These are phyloP conservation scores for Prorops nasuta DNA, from an alignment of 1,140 invertebrate species.

Conservation along the genomic window DNA sequence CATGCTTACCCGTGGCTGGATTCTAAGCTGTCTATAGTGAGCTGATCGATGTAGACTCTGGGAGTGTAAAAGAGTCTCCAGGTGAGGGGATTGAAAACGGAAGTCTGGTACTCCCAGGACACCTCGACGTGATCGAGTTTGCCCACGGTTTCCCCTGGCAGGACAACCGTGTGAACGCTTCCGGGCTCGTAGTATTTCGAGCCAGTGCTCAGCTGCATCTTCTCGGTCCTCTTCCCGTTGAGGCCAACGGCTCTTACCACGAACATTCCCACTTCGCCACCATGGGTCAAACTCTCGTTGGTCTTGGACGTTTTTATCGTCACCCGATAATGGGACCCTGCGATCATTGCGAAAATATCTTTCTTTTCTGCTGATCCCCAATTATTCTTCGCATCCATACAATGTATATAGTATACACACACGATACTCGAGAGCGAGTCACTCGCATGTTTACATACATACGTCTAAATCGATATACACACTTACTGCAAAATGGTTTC, in stretches of 20 bases:
- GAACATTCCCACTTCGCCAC: slow-evolving; percentile 75
- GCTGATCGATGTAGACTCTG: slow-evolving; percentile 67
- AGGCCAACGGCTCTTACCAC: slow-evolving; percentile 66
- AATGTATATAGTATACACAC: not conserved
- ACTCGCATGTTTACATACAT: slow-evolving; percentile 5
- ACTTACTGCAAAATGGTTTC: slow-evolving; percentile 77
- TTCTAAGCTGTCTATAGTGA: slow-evolving; percentile 72
- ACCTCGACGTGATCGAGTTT: slow-evolving; percentile 65
- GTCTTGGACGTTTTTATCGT: slow-evolving; percentile 72
- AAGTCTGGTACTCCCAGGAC: slow-evolving; percentile 75
- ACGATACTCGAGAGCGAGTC: too few species aligned
- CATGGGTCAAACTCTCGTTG: slow-evolving; percentile 68
- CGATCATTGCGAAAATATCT: too few species aligned
- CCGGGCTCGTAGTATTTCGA: slow-evolving; percentile 70
- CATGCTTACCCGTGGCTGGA: slow-evolving; percentile 60
- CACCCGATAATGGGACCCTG: slow-evolving; percentile 66
- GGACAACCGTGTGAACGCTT: slow-evolving; percentile 65
- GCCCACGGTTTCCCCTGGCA: slow-evolving; percentile 67
- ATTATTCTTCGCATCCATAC: not conserved
- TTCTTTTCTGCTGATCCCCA: not conserved
- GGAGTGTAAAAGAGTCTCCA: slow-evolving; percentile 75
- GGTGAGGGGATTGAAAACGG: slow-evolving; percentile 76
- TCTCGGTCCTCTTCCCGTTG: slow-evolving; percentile 61
- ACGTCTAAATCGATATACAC: not conserved
- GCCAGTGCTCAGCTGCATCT: slow-evolving; percentile 58